phyloP scores from a whole-genome alignment of 2,113 vertebrate genomes.

The Gambusia affinis region DNA sequence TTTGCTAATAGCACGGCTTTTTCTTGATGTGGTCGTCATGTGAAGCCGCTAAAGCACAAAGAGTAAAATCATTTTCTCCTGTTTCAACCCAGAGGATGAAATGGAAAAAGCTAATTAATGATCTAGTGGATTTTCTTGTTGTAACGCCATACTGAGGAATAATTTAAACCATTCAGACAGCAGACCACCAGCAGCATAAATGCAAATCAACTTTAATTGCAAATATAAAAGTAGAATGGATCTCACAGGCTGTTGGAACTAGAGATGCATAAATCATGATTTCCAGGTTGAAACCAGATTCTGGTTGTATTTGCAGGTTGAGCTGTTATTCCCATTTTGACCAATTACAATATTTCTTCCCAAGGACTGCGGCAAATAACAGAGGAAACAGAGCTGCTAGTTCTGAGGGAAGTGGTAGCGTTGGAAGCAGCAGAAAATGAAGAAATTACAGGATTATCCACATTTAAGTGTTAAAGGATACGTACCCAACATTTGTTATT shows the following conservation, averaged over 20 bases:
- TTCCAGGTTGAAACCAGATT: not conserved
- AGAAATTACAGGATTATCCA: not conserved
- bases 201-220: constrained; percentile 25
- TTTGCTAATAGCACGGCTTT: not conserved
- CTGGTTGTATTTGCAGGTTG: not conserved
- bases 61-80: not conserved
- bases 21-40: not conserved
- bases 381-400: not conserved
- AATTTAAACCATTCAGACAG: not conserved
- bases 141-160: not conserved
- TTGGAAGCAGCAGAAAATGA: not conserved
- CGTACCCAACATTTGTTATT: not conserved
- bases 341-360: not conserved
- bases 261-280: not conserved
- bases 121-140: not conserved
- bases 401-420: not conserved
- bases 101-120: not conserved
- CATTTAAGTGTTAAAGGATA: not conserved
- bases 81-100: not conserved
- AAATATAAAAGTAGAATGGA: not conserved
- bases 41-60: not conserved
- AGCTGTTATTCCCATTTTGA: not conserved
- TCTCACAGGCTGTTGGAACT: not conserved
- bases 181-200: not conserved
- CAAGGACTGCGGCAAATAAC: not conserved